A percentile compares a stretch with the other conserved stretches of the same genome.
These are phyloP conservation scores for Branchipolynoe longqiensis DNA, from an alignment of 2,888 invertebrate species.

Conservation along the genomic window DNA sequence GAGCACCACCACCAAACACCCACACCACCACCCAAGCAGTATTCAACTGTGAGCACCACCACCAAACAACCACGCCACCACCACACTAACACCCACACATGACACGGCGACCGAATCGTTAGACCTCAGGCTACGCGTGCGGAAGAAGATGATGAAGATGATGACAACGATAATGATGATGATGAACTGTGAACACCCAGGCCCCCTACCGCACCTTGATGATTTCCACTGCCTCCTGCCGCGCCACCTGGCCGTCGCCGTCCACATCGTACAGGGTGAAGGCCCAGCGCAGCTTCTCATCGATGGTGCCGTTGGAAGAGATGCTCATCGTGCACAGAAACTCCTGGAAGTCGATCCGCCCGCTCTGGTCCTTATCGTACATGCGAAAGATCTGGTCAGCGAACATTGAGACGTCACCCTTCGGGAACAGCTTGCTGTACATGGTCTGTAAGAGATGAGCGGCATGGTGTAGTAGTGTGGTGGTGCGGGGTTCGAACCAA, in stretches of 20 bases:
- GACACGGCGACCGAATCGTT: no score
- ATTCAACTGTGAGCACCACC: no score
- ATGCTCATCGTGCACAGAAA: conserved; percentile 63
- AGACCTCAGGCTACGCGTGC: no score
- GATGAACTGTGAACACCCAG: no score
- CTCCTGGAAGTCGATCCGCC: conserved; percentile 66
- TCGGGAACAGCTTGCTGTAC: conserved; percentile 64
- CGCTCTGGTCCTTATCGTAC: conserved; percentile 66
- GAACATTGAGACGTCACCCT: conserved; percentile 63
- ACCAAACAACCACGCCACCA: no score
- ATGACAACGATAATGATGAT: no score
- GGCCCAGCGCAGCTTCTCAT: conserved; percentile 67
- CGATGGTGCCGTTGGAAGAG: conserved; percentile 84
- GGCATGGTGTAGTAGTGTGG: no score
- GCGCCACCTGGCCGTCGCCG: conserved; percentile 65
- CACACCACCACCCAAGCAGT: no score
- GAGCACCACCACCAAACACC: no score
- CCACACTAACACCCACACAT: no score
- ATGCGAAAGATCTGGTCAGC: conserved; percentile 64
- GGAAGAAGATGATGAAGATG: no score
- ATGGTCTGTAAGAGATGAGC: conserved; percentile 37
- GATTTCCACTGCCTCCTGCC: conserved; percentile 65
- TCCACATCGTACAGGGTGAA: conserved; percentile 67
- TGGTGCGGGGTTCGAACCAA: no score
- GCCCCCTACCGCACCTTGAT: conserved; percentile 66